A percentile compares a stretch with the other conserved stretches of the same genome.
phyloP scores from a whole-genome alignment of 2,113 vertebrate species.

The Elephas maximus region DNA sequence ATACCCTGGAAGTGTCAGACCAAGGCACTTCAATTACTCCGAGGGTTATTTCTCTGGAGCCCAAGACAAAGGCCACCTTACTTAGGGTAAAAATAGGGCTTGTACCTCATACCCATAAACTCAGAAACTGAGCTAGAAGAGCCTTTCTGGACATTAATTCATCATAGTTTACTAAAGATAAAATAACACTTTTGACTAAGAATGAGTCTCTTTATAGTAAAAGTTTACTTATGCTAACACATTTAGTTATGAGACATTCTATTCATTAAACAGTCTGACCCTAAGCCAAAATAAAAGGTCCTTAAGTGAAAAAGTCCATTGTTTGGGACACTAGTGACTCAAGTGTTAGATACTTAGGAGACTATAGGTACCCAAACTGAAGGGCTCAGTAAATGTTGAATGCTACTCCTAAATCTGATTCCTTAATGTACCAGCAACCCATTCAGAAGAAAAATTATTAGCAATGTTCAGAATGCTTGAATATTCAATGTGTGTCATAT shows the following conservation, averaged over 20 bases:
- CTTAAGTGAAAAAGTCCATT: neutral
- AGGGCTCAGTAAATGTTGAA: neutral
- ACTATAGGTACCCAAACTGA: neutral
- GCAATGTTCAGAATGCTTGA: too few species aligned
- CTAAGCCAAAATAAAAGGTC: constrained; percentile 30
- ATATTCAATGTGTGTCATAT: neutral
- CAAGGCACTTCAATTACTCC: too few species aligned
- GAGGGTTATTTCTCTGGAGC: too few species aligned
- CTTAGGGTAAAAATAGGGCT: too few species aligned
- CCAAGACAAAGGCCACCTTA: too few species aligned
- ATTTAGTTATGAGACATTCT: constrained; percentile 53
- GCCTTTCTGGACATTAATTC: neutral
- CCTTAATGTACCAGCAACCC: neutral
- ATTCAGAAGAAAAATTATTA: constrained; percentile 14
- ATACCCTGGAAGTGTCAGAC: too few species aligned
- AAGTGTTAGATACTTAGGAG: neutral
- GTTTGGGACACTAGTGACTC: neutral
- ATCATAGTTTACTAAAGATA: neutral
- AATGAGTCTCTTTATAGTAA: constrained; percentile 45
- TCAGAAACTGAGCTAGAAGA: neutral
- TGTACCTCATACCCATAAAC: neutral
- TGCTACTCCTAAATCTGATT: neutral
- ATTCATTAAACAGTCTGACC: constrained; percentile 14
- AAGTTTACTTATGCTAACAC: neutral
- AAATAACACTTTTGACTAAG: constrained; percentile 29